These are phyloP conservation scores for Apodemus agrarius DNA, from an alignment of 2,797 vertebrate genomes.

Conservation along the genomic window DNA sequence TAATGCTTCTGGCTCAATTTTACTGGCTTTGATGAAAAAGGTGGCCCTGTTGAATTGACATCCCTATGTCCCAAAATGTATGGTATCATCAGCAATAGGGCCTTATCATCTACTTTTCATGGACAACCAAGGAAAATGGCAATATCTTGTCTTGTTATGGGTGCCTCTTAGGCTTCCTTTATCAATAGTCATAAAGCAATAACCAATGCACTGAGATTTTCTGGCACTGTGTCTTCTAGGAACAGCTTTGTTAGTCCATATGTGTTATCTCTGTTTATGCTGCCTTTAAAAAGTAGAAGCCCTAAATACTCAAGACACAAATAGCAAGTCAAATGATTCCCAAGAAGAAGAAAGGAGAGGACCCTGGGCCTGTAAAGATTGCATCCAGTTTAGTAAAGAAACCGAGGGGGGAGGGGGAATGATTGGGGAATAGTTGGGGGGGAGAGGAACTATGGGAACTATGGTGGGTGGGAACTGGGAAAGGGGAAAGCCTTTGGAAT, in stretches of 20 bases:
- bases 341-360: too few relatives aligned
- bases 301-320: too few relatives aligned
- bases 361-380: too few relatives aligned
- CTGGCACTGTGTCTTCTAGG: background rate
- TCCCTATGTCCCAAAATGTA: background rate
- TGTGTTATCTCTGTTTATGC: background rate
- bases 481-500: too few relatives aligned
- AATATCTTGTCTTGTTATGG: background rate
- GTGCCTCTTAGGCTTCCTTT: background rate
- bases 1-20: background rate
- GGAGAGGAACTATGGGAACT: too few relatives aligned
- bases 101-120: background rate
- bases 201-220: background rate
- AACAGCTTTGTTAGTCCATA: background rate
- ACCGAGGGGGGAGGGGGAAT: too few relatives aligned
- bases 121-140: background rate
- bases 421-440: too few relatives aligned
- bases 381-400: too few relatives aligned
- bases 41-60: background rate
- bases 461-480: too few relatives aligned
- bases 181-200: background rate
- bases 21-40: slow-evolving; percentile 8
- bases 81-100: background rate
- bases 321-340: too few relatives aligned
- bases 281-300: background rate